These are phyloP conservation scores for Chouioia cunea DNA, from an alignment of 2,888 invertebrate species.

Conservation along the genomic window DNA sequence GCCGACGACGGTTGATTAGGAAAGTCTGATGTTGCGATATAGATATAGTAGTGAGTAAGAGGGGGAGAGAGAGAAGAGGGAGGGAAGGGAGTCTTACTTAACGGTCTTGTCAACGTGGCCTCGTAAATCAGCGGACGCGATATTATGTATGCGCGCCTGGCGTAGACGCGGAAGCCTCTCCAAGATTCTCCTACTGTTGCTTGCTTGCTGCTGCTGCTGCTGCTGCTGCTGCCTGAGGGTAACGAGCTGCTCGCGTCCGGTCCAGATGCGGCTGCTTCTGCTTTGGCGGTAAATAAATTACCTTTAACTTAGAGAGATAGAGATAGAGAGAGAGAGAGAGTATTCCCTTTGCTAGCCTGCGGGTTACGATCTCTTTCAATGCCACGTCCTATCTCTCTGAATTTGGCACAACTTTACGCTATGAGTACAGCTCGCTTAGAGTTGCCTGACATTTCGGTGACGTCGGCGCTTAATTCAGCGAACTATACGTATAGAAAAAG, in stretches of 20 bases:
- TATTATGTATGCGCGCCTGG: constrained; percentile 20
- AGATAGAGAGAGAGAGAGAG: constrained; percentile 12
- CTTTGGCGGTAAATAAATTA: constrained; percentile 39
- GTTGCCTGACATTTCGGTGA: too few species aligned
- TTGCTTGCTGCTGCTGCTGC: neutral
- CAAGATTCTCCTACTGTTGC: too few species aligned
- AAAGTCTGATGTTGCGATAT: too few species aligned
- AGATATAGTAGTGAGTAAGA: too few species aligned
- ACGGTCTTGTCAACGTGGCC: constrained; percentile 34
- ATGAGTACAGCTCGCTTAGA: too few species aligned
- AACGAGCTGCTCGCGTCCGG: constrained; percentile 37
- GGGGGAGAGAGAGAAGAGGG: neutral
- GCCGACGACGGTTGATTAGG: constrained; percentile 25
- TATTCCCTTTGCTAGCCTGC: constrained; percentile 4
- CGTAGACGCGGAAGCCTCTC: constrained; percentile 22
- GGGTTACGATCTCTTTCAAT: constrained; percentile 24
- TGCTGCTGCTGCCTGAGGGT: constrained; percentile 13
- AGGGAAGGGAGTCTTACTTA: constrained; percentile 29
- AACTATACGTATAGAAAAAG: neutral
- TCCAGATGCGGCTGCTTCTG: constrained; percentile 23
- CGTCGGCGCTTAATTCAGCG: constrained; percentile 28
- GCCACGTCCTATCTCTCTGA: neutral
- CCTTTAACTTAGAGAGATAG: neutral
- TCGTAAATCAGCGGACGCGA: constrained; percentile 39
- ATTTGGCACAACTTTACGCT: too few species aligned